Evolutionary conservation across 1,140 invertebrate species (phyloP).

Genomic region (Gonioctena quinquepunctata): DNA sequence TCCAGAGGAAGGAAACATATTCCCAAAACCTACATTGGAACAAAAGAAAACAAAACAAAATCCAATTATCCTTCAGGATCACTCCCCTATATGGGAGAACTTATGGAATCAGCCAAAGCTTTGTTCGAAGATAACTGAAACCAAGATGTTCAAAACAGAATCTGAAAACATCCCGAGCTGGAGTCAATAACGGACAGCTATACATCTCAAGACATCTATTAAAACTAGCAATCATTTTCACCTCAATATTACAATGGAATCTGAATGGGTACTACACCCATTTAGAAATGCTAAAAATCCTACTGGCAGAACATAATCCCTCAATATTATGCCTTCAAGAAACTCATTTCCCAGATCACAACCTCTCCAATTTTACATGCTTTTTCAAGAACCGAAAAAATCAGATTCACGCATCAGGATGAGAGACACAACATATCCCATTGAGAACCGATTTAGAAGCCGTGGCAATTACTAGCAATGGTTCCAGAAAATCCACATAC

Average conservation of each 20-base stretch:
- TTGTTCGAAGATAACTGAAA: neutral
- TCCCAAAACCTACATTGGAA: neutral
- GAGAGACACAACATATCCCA: neutral
- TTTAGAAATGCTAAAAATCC: slow-evolving; percentile 9
- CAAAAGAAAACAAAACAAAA: neutral
- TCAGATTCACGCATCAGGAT: neutral
- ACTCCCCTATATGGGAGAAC: neutral
- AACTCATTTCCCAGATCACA: neutral
- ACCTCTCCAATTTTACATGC: slow-evolving; percentile 2
- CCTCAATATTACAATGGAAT: slow-evolving; percentile 17
- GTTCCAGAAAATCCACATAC: neutral
- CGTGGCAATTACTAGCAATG: neutral
- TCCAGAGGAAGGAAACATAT: neutral
- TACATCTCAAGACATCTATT: neutral
- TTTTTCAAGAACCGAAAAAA: neutral
- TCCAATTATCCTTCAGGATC: neutral
- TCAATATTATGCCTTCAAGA: slow-evolving; percentile 18
- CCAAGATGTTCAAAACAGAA: neutral
- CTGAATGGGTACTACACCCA: slow-evolving; percentile 5
- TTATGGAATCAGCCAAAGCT: neutral
- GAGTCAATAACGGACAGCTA: neutral
- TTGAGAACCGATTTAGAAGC: neutral
- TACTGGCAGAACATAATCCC: neutral
- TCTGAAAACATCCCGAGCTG: neutral
- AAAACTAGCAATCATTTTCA: neutral